phyloP scores from a whole-genome alignment of 2,888 invertebrate genomes.

The Rhaphigaster nebulosa region DNA sequence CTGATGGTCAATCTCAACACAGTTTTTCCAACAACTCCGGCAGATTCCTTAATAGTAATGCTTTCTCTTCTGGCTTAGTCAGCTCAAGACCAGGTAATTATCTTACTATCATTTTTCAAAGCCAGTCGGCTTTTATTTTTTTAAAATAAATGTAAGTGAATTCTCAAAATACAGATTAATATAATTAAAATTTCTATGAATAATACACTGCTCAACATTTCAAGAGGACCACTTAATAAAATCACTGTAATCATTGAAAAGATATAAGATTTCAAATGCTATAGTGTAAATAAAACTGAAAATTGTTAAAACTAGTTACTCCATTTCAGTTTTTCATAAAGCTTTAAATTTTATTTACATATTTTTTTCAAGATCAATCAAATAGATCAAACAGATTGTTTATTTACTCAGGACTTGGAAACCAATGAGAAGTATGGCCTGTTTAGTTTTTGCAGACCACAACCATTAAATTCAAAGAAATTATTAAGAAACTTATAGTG shows the following conservation, averaged over 20 bases:
- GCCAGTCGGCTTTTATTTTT: not conserved
- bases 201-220: not conserved
- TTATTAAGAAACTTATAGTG: not conserved
- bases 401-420: not conserved
- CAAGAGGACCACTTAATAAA: not conserved
- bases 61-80: slow-evolving; percentile 81
- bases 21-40: slow-evolving; percentile 87
- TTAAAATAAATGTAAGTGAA: not conserved
- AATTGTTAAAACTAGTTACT: not conserved
- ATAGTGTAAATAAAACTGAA: not conserved
- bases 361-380: not conserved
- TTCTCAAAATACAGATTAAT: not conserved
- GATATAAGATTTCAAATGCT: not conserved
- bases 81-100: slow-evolving; percentile 78
- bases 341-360: not conserved
- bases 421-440: not conserved
- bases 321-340: not conserved
- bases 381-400: not conserved
- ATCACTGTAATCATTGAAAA: not conserved
- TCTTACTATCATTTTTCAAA: not conserved
- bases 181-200: not conserved
- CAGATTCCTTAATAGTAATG: slow-evolving; percentile 76
- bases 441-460: not conserved
- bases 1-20: slow-evolving; percentile 91
- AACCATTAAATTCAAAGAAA: not conserved